A percentile compares a stretch with the other conserved stretches of the same genome.
Evolutionary conservation across 2,888 invertebrate species (phyloP).

Genomic region (Morpho deidamia): DNA sequence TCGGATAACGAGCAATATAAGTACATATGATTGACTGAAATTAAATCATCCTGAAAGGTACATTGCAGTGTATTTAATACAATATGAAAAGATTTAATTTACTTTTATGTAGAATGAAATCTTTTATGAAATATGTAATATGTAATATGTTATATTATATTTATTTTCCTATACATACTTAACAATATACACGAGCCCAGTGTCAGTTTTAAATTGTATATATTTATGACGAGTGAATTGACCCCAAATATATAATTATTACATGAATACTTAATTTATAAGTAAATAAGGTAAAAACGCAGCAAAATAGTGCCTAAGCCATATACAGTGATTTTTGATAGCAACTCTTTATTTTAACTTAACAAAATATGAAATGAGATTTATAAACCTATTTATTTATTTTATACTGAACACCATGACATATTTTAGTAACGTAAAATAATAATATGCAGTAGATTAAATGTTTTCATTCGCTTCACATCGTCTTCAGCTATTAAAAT

Average conservation of each 20-base stretch:
- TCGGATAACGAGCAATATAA: too few species aligned
- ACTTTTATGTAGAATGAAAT: too few species aligned
- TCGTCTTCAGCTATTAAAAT: too few species aligned
- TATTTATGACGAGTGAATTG: conserved; percentile 12
- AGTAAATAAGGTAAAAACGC: conserved; percentile 14
- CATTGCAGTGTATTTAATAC: too few species aligned
- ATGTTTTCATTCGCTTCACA: background rate
- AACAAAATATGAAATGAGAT: conserved; percentile 12
- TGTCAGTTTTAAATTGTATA: background rate
- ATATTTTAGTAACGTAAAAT: conserved; percentile 10
- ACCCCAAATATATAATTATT: conserved; percentile 3
- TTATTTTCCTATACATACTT: too few species aligned
- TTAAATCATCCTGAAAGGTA: too few species aligned
- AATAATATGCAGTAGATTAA: conserved; percentile 1
- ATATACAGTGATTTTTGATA: conserved; percentile 20
- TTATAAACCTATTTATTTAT: conserved; percentile 20
- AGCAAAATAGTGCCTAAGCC: conserved; percentile 24
- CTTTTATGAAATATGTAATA: too few species aligned
- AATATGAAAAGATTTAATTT: too few species aligned
- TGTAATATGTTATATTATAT: too few species aligned
- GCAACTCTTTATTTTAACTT: conserved; percentile 13
- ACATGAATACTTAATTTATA: background rate
- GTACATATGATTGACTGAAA: too few species aligned
- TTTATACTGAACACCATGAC: conserved; percentile 24
- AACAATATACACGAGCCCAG: background rate